phyloP scores from a whole-genome alignment of 2,888 invertebrate species.

The Anodontia alba region DNA sequence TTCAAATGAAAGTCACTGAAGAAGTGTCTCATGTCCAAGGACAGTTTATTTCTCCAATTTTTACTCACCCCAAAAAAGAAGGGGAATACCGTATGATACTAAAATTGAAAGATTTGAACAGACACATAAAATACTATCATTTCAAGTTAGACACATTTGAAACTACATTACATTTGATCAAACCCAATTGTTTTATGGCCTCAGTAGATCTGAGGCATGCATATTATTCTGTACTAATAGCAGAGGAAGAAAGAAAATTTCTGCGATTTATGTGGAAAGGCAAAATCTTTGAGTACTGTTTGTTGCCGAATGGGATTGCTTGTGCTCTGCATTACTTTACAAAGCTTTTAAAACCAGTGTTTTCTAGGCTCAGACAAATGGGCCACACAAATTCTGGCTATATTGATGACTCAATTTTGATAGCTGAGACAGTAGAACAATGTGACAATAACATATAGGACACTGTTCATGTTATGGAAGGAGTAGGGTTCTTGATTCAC shows the following conservation, averaged over 20 bases:
- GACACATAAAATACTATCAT: constrained; percentile 2
- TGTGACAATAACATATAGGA: constrained; percentile 26
- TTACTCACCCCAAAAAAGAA: too few species aligned
- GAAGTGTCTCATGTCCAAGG: not conserved
- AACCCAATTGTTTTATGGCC: too few species aligned
- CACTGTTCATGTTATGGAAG: constrained; percentile 17
- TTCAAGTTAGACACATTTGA: constrained; percentile 8
- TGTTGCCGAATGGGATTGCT: constrained; percentile 49
- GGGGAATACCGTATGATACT: too few species aligned
- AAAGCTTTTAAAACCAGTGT: not conserved
- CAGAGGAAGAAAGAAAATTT: not conserved
- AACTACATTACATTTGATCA: not conserved
- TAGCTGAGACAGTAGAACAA: constrained; percentile 21
- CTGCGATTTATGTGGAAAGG: not conserved
- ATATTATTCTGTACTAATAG: too few species aligned
- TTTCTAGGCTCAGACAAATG: constrained; percentile 26
- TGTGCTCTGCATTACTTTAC: constrained; percentile 41
- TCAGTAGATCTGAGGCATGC: too few species aligned
- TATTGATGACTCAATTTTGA: constrained; percentile 48
- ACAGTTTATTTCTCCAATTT: too few species aligned
- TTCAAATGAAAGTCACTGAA: not conserved
- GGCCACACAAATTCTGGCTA: constrained; percentile 42
- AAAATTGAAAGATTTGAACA: not conserved
- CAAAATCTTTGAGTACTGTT: too few species aligned
- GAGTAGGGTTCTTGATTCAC: constrained; percentile 42